Percentiles rank a stretch among this genome's conserved stretches.
Evolutionary conservation across 2,113 vertebrate species (phyloP).

Genomic region (Menidia beryllina): DNA sequence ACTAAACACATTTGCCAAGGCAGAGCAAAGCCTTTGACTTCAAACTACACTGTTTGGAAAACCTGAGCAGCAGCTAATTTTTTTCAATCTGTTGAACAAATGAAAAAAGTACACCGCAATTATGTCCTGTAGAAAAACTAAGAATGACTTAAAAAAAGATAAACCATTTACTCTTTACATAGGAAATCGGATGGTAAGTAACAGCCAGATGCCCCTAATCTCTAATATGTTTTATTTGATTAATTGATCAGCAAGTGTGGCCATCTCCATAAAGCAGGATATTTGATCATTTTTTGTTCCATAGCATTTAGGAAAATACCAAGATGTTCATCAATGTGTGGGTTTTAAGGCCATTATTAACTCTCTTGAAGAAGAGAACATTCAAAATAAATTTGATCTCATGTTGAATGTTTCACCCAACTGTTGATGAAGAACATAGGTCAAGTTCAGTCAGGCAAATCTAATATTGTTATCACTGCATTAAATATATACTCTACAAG

Average conservation of each 20-base stretch:
- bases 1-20: slow-evolving; percentile 30
- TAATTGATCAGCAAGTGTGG: neutral
- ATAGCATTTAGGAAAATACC: neutral
- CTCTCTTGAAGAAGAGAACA: too few relatives aligned
- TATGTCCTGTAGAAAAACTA: too few relatives aligned
- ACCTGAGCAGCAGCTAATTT: too few relatives aligned
- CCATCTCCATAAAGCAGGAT: neutral
- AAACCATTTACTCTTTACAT: too few relatives aligned
- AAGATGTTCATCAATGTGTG: too few relatives aligned
- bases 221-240: too few relatives aligned
- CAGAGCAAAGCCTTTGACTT: too few relatives aligned
- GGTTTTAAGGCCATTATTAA: too few relatives aligned
- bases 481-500: neutral
- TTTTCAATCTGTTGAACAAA: too few relatives aligned
- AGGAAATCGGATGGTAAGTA: too few relatives aligned
- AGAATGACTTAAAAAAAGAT: slow-evolving; percentile 10
- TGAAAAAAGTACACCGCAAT: too few relatives aligned
- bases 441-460: slow-evolving; percentile 12
- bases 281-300: neutral
- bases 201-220: neutral
- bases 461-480: slow-evolving; percentile 2
- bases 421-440: slow-evolving; percentile 1
- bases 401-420: neutral
- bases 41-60: too few relatives aligned
- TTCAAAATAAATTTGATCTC: neutral